These are phyloP conservation scores for Jordanella pulchra DNA, from an alignment of 2,797 vertebrate genomes.

Conservation along the genomic window DNA sequence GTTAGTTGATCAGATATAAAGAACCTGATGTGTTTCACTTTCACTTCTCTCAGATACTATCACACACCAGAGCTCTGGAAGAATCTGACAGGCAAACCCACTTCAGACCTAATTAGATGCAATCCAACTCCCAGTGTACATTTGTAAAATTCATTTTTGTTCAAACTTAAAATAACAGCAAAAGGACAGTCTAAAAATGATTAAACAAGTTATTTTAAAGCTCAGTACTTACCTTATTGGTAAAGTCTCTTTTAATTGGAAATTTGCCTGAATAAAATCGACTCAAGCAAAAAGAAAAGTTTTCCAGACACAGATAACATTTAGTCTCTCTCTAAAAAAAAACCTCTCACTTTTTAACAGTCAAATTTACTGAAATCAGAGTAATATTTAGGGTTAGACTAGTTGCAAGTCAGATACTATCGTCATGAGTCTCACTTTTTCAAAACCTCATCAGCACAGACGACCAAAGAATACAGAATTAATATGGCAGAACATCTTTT, in stretches of 20 bases:
- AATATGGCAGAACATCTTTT: too few relatives aligned
- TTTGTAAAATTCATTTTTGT: background rate
- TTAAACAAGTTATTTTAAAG: background rate
- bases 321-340: too few relatives aligned
- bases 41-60: background rate
- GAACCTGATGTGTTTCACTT: background rate
- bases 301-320: too few relatives aligned
- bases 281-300: too few relatives aligned
- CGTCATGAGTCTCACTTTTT: too few relatives aligned
- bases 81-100: background rate
- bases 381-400: too few relatives aligned
- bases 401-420: too few relatives aligned
- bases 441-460: too few relatives aligned
- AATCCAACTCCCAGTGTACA: background rate
- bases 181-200: background rate
- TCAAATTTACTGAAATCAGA: too few relatives aligned
- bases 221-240: background rate
- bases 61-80: background rate
- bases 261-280: too few relatives aligned
- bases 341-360: too few relatives aligned
- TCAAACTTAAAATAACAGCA: background rate
- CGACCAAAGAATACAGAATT: too few relatives aligned
- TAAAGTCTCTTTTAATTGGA: background rate
- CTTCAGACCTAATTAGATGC: background rate
- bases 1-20: background rate